These are phyloP conservation scores for Balearica regulorum DNA, from an alignment of 2,797 vertebrate species.

Conservation along the genomic window DNA sequence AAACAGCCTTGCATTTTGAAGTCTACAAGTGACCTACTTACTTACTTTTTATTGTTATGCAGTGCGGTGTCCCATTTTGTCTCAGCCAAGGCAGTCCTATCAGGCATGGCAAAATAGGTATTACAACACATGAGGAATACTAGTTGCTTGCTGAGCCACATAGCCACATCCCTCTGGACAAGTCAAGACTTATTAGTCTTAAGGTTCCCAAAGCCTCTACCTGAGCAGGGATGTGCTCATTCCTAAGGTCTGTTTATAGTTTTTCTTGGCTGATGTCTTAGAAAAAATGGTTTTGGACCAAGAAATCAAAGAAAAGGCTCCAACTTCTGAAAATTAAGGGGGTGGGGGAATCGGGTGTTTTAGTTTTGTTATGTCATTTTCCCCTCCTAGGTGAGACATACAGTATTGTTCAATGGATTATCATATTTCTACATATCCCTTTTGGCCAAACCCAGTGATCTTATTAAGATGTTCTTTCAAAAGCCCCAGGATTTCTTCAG, in stretches of 20 bases:
- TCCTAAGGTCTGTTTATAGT: neutral
- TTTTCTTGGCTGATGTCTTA: neutral
- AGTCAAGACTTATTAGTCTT: neutral
- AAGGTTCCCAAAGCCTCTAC: neutral
- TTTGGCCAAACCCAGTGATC: neutral
- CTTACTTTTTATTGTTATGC: neutral
- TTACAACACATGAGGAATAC: neutral
- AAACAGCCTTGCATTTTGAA: neutral
- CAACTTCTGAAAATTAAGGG: neutral
- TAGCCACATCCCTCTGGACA: neutral
- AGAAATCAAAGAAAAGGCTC: neutral
- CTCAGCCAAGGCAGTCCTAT: neutral
- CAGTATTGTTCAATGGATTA: constrained; percentile 14
- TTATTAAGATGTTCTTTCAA: neutral
- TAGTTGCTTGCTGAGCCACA: neutral
- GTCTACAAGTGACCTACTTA: neutral
- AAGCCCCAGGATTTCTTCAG: neutral
- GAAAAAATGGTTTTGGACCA: neutral
- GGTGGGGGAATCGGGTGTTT: neutral
- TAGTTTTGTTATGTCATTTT: neutral
- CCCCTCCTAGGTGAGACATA: neutral
- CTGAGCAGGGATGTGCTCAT: neutral
- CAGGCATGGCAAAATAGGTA: neutral
- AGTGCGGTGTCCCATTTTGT: neutral
- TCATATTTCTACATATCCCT: neutral